Conservation (phyloP, 2,797 vertebrate species). For the Lacerta agilis region DNA sequence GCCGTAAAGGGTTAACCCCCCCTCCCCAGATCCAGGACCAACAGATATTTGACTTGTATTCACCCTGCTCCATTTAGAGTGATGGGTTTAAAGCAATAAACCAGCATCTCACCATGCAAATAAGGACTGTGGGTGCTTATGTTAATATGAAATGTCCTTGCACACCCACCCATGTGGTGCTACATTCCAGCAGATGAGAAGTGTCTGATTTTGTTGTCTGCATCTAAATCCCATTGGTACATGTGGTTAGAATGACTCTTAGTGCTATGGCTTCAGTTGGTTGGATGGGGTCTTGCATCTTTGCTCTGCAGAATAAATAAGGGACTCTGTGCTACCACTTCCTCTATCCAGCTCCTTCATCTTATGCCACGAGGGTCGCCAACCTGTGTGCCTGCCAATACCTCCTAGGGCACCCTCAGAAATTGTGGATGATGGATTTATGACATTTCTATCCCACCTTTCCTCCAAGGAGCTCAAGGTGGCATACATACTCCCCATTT, state of each 20-base stretch:
- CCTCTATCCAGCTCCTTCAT: too few relatives aligned
- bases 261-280: not conserved
- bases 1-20: not conserved
- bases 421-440: too few relatives aligned
- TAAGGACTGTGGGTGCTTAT: not conserved
- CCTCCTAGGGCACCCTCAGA: too few relatives aligned
- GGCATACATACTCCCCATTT: too few relatives aligned
- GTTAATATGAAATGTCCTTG: not conserved
- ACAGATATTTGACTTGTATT: not conserved
- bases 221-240: not conserved
- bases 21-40: rapidly evolving
- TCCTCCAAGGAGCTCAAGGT: too few relatives aligned
- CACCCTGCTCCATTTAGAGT: not conserved
- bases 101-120: not conserved
- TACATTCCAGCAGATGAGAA: not conserved
- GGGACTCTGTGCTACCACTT: too few relatives aligned
- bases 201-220: not conserved
- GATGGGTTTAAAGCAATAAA: not conserved
- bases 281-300: not conserved
- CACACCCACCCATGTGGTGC: not conserved
- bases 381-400: too few relatives aligned
- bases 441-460: too few relatives aligned
- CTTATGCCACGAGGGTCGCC: too few relatives aligned
- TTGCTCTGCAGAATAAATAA: not conserved
- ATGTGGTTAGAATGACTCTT: not conserved